Evolutionary conservation across 2,888 invertebrate genomes (phyloP).

Genomic region (Aproaerema taeniolella): DNA sequence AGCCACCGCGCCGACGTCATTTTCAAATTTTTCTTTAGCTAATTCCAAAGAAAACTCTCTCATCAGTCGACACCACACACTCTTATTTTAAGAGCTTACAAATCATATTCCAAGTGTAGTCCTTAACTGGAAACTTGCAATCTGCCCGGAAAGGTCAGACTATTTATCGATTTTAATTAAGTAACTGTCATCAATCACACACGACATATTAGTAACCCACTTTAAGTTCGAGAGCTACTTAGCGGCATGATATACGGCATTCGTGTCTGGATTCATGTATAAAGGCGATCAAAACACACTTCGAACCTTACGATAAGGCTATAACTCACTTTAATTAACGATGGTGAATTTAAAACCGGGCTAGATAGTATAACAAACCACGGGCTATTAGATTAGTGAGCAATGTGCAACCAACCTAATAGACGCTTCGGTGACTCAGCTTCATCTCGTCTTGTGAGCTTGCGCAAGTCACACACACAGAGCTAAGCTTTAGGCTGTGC

Average conservation of each 20-base stretch:
- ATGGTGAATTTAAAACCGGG: slow-evolving; percentile 2
- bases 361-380: too few species aligned
- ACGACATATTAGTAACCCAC: slow-evolving; percentile 14
- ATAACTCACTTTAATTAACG: slow-evolving; percentile 11
- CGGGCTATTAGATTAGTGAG: slow-evolving; percentile 18
- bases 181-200: slow-evolving; percentile 10
- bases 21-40: too few species aligned
- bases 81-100: slow-evolving; percentile 1
- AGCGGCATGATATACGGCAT: background rate
- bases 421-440: slow-evolving; percentile 54
- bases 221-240: slow-evolving; percentile 6
- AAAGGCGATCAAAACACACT: background rate
- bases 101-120: slow-evolving; percentile 9
- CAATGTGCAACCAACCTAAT: slow-evolving; percentile 39
- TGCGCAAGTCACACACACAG: slow-evolving; percentile 45
- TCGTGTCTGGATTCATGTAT: background rate
- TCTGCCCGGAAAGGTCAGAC: slow-evolving; percentile 11
- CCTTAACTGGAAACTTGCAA: slow-evolving; percentile 13
- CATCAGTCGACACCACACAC: background rate
- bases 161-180: slow-evolving; percentile 15
- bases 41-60: background rate
- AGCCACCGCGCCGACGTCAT: background rate
- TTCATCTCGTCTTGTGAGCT: slow-evolving; percentile 41
- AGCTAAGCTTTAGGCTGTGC: slow-evolving; percentile 24
- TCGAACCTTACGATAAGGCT: background rate